Evolutionary conservation across 1,140 invertebrate genomes (phyloP).

Genomic region (Anagrus nilaparvatae): DNA sequence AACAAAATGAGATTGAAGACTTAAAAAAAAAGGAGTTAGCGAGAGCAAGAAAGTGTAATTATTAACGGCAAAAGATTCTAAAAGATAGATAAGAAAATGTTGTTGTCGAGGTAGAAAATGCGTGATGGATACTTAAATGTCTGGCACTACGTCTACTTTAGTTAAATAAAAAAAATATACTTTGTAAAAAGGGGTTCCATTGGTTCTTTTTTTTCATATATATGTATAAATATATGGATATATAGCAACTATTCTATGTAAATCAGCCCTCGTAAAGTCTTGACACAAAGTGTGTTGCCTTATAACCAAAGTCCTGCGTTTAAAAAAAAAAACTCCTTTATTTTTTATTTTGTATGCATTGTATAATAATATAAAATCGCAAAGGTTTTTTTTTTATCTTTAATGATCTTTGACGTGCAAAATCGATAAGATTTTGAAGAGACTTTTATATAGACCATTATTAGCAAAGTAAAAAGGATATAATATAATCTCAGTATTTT

Average conservation of each 20-base stretch:
- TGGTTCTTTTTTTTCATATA: background rate
- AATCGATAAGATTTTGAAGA: conserved; percentile 19
- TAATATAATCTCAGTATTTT: no score
- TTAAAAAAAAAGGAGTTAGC: conserved; percentile 5
- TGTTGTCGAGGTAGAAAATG: conserved; percentile 21
- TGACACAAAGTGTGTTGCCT: no score
- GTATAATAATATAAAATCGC: no score
- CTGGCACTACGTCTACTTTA: conserved; percentile 41
- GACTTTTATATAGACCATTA: no score
- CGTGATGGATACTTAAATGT: conserved; percentile 46
- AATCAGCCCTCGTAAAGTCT: conserved; percentile 38
- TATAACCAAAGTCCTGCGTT: no score
- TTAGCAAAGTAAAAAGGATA: no score
- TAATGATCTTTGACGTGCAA: conserved; percentile 19
- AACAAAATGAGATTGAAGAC: background rate
- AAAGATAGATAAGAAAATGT: conserved; percentile 35
- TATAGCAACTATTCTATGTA: conserved; percentile 40
- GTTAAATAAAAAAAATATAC: no score
- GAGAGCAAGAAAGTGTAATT: conserved; percentile 14
- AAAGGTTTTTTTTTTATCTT: no score
- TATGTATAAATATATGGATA: conserved; percentile 3
- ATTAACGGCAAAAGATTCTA: conserved; percentile 35
- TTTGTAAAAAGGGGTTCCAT: no score
- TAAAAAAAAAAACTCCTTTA: no score
- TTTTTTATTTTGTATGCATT: no score